Percentiles rank a stretch among this genome's conserved stretches.
phyloP scores from a whole-genome alignment of 2,113 vertebrate genomes.

The Atractosteus spatula region DNA sequence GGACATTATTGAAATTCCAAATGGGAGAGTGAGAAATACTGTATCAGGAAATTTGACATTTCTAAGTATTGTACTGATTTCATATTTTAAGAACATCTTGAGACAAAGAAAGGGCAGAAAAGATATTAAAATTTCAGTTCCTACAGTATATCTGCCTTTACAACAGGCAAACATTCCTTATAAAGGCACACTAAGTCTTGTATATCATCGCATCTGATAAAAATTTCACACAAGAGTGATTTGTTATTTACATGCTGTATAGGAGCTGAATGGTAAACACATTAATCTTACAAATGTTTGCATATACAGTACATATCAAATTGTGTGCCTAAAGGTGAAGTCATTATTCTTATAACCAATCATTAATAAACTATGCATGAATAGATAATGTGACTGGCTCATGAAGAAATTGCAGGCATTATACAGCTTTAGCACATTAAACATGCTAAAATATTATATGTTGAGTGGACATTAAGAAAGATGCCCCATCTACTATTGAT shows the following conservation, averaged over 20 bases:
- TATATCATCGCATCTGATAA: conserved; percentile 25
- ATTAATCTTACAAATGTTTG: conserved; percentile 39
- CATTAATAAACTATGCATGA: conserved; percentile 51
- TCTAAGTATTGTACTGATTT: too few relatives aligned
- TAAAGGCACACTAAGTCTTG: too few relatives aligned
- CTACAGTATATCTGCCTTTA: too few relatives aligned
- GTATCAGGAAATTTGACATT: too few relatives aligned
- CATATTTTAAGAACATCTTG: too few relatives aligned
- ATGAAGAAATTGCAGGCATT: conserved; percentile 7
- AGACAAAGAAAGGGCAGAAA: too few relatives aligned
- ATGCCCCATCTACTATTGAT: neutral
- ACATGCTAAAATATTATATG: conserved; percentile 9
- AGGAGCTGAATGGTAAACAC: conserved; percentile 45
- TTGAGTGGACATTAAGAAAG: neutral
- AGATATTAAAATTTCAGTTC: too few relatives aligned
- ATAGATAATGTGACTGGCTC: conserved; percentile 42
- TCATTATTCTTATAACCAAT: conserved; percentile 52
- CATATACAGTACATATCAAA: conserved; percentile 1
- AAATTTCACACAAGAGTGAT: conserved; percentile 21
- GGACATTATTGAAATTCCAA: too few relatives aligned
- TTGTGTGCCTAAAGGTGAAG: conserved; percentile 29
- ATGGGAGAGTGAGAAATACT: too few relatives aligned
- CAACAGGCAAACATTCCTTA: too few relatives aligned
- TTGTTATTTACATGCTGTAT: conserved; percentile 43
- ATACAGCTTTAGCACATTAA: neutral